These are phyloP conservation scores for Sciurus vulgaris DNA, from an alignment of 2,797 vertebrate genomes.

Conservation along the genomic window DNA sequence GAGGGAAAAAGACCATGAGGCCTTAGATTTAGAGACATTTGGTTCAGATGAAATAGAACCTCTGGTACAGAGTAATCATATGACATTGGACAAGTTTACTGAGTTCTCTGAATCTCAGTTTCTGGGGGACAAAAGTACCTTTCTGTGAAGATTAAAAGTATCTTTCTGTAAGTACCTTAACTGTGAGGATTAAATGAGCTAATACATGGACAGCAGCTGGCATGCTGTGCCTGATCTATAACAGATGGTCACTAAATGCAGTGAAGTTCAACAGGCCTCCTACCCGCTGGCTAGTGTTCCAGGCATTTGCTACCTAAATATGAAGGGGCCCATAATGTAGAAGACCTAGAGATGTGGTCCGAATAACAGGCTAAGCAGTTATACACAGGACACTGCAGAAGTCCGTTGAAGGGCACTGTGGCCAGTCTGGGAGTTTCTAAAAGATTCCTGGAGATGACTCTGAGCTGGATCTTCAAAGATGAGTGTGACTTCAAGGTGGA, in stretches of 20 bases:
- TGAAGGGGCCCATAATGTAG: not conserved
- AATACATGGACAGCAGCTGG: no score
- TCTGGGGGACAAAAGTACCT: not conserved
- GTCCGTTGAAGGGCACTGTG: no score
- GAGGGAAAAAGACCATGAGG: not conserved
- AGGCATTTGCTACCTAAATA: not conserved
- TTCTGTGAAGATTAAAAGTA: not conserved
- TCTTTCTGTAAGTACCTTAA: no score
- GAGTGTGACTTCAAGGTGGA: no score
- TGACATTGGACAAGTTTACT: not conserved
- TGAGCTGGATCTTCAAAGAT: not conserved
- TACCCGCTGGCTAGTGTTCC: not conserved
- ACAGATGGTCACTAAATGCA: not conserved
- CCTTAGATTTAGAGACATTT: not conserved
- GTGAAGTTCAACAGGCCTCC: not conserved
- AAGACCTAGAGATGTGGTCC: not conserved
- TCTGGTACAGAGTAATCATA: not conserved
- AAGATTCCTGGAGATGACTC: not conserved
- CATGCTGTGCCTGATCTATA: not conserved
- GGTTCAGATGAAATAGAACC: not conserved
- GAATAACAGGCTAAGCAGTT: not conserved
- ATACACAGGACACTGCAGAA: not conserved
- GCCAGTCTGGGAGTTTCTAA: not conserved
- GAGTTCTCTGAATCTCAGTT: not conserved
- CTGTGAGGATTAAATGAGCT: not conserved